These are phyloP conservation scores for Scaptomyza graminum DNA, from an alignment of 1,140 invertebrate genomes.

Conservation along the genomic window DNA sequence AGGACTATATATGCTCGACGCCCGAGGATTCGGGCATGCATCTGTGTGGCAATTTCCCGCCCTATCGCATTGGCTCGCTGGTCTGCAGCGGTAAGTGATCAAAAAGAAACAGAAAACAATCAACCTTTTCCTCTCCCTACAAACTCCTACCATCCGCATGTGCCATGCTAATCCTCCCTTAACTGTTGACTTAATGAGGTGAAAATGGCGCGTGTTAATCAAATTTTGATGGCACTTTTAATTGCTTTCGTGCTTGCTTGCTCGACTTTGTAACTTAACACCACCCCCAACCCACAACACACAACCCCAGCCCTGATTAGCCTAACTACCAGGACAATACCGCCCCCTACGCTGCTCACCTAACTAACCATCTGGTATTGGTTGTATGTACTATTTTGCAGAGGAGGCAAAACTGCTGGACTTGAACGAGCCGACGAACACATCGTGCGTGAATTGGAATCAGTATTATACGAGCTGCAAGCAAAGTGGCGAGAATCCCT, in stretches of 20 bases:
- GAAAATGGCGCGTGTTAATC: constrained; percentile 75
- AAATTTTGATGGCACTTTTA: constrained; percentile 79
- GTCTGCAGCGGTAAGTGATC: constrained; percentile 86
- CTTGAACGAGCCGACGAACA: constrained; percentile 86
- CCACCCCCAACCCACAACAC: not conserved
- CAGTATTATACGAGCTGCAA: constrained; percentile 98
- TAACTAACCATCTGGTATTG: not conserved
- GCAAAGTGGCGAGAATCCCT: constrained; percentile 97
- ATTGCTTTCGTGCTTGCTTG: constrained; percentile 59
- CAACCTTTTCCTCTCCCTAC: not conserved
- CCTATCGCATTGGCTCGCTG: constrained; percentile 88
- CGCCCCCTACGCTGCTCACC: not conserved
- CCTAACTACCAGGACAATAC: not conserved
- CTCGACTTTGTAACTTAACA: constrained; percentile 25
- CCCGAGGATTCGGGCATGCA: constrained; percentile 98
- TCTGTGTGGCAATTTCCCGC: constrained; percentile 93
- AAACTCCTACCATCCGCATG: not conserved
- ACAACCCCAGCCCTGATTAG: not conserved
- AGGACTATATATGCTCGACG: constrained; percentile 98
- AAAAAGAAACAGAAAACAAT: not conserved
- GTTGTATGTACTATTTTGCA: constrained; percentile 28
- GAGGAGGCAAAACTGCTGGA: constrained; percentile 84
- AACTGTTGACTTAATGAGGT: constrained; percentile 61
- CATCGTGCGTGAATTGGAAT: constrained; percentile 98
- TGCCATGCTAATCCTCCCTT: constrained; percentile 39